These are phyloP conservation scores for Gambusia holbrooki DNA, from an alignment of 2,113 vertebrate genomes.

Conservation along the genomic window DNA sequence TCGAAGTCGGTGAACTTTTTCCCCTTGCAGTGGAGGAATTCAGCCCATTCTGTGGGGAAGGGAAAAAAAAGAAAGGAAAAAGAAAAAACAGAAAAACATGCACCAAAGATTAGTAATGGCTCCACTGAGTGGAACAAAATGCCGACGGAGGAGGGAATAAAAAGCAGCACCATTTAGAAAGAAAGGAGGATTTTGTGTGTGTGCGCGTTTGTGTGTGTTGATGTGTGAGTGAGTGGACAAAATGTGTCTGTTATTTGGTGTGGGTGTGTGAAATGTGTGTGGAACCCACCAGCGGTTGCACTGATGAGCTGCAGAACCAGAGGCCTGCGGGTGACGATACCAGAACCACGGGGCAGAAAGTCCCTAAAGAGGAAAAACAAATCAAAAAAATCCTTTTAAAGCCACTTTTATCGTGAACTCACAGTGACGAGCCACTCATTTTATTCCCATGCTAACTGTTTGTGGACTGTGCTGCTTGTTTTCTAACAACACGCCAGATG, in stretches of 20 bases:
- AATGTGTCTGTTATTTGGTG: constrained; percentile 11
- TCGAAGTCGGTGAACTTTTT: constrained; percentile 94
- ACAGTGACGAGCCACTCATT: background rate
- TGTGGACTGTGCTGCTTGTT: constrained; percentile 3
- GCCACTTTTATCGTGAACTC: constrained; percentile 3
- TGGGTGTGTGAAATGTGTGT: constrained; percentile 33
- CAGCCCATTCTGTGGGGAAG: constrained; percentile 86
- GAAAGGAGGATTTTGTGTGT: constrained; percentile 6
- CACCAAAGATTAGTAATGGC: constrained; percentile 29
- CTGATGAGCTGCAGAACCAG: constrained; percentile 84
- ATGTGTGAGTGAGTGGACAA: constrained; percentile 16
- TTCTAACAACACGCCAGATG: background rate
- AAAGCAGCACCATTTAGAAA: constrained; percentile 28
- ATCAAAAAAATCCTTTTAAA: constrained; percentile 18
- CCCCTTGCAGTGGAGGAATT: constrained; percentile 95
- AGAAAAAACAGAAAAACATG: constrained; percentile 11
- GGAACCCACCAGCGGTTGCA: constrained; percentile 74
- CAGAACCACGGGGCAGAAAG: constrained; percentile 84
- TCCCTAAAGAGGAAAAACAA: constrained; percentile 70
- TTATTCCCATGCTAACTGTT: constrained; percentile 12
- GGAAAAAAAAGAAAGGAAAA: background rate
- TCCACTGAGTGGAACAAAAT: constrained; percentile 34
- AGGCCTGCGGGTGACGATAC: constrained; percentile 81
- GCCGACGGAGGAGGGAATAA: constrained; percentile 3
- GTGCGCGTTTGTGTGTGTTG: constrained; percentile 36